Percentiles rank a stretch among this genome's conserved stretches.
Conservation (phyloP, 1,140 invertebrate genomes). For the Cydia strobilella region DNA sequence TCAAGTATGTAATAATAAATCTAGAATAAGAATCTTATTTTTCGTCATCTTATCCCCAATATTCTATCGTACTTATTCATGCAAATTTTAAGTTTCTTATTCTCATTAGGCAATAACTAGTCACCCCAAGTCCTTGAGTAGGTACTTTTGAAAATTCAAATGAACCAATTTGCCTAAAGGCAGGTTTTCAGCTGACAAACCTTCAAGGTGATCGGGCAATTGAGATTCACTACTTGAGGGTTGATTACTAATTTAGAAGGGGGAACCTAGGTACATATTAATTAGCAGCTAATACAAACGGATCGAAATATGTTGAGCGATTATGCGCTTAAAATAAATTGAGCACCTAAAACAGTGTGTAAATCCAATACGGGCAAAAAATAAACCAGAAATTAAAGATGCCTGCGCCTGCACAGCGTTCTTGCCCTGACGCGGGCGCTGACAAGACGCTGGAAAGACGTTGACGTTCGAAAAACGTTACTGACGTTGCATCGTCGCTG, state of each 20-base stretch:
- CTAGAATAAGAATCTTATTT: too few relatives aligned
- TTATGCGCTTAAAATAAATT: too few relatives aligned
- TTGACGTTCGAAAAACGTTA: too few relatives aligned
- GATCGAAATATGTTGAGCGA: too few relatives aligned
- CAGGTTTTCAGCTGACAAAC: slow-evolving; percentile 45
- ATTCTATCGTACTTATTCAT: slow-evolving; percentile 32
- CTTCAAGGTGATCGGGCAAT: slow-evolving; percentile 16
- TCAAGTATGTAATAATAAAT: too few relatives aligned
- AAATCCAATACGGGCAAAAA: too few relatives aligned
- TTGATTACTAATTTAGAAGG: slow-evolving; percentile 41
- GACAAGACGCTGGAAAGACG: too few relatives aligned
- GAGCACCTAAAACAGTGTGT: too few relatives aligned
- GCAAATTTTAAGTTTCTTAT: slow-evolving; percentile 56
- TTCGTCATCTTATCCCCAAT: background rate
- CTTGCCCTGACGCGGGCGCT: too few relatives aligned
- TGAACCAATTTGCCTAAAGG: slow-evolving; percentile 45
- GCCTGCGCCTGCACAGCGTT: too few relatives aligned
- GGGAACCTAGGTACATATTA: background rate
- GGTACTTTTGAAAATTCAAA: slow-evolving; percentile 53
- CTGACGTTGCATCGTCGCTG: too few relatives aligned
- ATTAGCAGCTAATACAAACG: background rate
- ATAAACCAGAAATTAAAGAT: too few relatives aligned
- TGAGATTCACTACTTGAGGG: slow-evolving; percentile 32
- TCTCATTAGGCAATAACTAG: slow-evolving; percentile 37
- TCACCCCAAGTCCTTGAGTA: slow-evolving; percentile 48